These are phyloP conservation scores for Alaudala cheleensis DNA, from an alignment of 2,113 vertebrate genomes.

Conservation along the genomic window DNA sequence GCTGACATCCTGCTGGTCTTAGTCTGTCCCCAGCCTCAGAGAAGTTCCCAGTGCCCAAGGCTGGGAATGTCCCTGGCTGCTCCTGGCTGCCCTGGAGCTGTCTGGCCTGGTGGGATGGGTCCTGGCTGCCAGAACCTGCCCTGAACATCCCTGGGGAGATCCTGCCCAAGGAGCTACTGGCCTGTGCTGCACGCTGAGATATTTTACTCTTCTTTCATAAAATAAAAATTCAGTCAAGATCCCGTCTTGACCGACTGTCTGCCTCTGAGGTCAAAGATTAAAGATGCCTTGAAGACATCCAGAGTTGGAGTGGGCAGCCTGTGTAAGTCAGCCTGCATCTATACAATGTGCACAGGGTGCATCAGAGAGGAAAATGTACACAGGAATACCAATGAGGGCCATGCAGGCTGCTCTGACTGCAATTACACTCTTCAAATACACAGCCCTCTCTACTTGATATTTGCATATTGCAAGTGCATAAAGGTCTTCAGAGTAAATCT, in stretches of 20 bases:
- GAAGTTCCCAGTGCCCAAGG: background rate
- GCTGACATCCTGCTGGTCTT: background rate
- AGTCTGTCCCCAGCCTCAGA: background rate
- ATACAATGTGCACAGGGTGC: background rate
- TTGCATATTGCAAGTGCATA: background rate
- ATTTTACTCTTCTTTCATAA: background rate
- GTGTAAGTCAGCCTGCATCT: background rate
- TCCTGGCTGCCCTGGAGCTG: background rate
- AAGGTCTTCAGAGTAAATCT: background rate
- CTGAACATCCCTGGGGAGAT: background rate
- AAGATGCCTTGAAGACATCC: conserved; percentile 18
- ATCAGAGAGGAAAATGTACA: background rate
- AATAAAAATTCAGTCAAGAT: conserved; percentile 5
- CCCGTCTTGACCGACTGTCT: background rate
- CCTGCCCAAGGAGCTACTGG: background rate
- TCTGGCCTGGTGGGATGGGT: background rate
- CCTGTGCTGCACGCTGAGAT: background rate
- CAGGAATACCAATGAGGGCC: background rate
- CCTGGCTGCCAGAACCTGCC: background rate
- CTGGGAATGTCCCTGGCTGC: background rate
- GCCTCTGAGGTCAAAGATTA: conserved; percentile 19
- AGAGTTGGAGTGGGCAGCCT: background rate
- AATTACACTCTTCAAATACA: background rate
- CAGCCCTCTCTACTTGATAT: background rate
- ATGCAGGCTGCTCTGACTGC: background rate